phyloP scores from a whole-genome alignment of 2,797 vertebrate species.

The Rhinoraja longicauda region DNA sequence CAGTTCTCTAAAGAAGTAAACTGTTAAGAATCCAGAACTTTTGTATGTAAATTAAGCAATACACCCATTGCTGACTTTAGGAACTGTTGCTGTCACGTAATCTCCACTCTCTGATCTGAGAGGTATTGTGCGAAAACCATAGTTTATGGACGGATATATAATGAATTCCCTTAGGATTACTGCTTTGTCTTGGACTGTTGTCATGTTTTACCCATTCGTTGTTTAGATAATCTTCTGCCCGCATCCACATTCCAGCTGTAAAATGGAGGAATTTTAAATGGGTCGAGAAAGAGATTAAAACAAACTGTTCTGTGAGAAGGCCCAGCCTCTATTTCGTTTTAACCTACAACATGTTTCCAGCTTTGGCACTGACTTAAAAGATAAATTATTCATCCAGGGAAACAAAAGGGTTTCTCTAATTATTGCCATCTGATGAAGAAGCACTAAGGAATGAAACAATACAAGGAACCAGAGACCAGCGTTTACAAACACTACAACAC shows the following conservation, averaged over 20 bases:
- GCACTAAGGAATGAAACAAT: neutral
- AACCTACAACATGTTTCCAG: neutral
- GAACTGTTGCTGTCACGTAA: slow-evolving; percentile 42
- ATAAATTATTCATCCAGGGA: neutral
- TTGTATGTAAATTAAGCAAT: neutral
- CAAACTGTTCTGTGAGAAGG: neutral
- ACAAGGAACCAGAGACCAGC: neutral
- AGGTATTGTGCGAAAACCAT: slow-evolving; percentile 70
- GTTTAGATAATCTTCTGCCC: slow-evolving; percentile 55
- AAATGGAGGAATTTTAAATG: slow-evolving; percentile 58
- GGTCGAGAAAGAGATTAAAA: slow-evolving; percentile 15
- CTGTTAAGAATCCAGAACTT: neutral
- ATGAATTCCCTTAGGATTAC: slow-evolving; percentile 65
- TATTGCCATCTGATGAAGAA: neutral
- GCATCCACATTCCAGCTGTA: slow-evolving; percentile 62
- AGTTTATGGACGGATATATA: slow-evolving; percentile 75
- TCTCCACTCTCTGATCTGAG: slow-evolving; percentile 70
- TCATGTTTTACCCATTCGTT: slow-evolving; percentile 66
- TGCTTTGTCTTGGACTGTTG: slow-evolving; percentile 44
- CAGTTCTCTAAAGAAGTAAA: neutral
- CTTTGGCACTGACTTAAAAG: neutral
- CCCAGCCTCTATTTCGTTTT: neutral
- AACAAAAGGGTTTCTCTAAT: neutral
- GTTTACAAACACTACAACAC: neutral
- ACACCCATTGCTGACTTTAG: no score